A percentile compares a stretch with the other conserved stretches of the same genome.
Conservation (phyloP, 2,113 vertebrate genomes). For the Ctenomys sociabilis region DNA sequence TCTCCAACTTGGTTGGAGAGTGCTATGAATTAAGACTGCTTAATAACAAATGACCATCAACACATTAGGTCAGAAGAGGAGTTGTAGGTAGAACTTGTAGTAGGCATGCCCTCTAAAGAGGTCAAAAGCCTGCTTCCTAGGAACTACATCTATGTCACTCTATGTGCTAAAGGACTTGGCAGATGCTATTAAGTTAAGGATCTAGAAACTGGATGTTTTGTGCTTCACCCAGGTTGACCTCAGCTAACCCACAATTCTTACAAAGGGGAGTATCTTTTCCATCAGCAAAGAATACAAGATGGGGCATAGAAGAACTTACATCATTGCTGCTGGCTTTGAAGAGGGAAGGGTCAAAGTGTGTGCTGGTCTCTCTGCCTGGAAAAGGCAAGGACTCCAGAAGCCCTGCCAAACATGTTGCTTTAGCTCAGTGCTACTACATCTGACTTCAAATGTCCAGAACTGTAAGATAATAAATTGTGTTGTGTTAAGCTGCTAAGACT, state of each 20-base stretch:
- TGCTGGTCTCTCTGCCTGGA: not conserved
- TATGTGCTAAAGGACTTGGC: not conserved
- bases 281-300: not conserved
- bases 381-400: not conserved
- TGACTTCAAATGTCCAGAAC: conserved; percentile 2
- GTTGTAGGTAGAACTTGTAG: not conserved
- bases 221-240: not conserved
- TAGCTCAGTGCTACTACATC: not conserved
- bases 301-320: not conserved
- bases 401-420: not conserved
- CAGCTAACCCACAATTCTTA: not conserved
- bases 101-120: not conserved
- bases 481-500: not conserved
- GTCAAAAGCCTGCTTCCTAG: not conserved
- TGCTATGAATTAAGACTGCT: not conserved
- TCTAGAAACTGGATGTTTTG: not conserved
- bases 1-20: not conserved
- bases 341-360: not conserved
- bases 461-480: not conserved
- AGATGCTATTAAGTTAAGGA: not conserved
- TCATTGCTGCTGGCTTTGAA: not conserved
- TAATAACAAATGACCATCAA: not conserved
- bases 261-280: not conserved
- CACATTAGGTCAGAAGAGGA: not conserved
- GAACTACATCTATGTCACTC: not conserved